Base-by-base conservation (phyloP, 1,140 invertebrate species). In the Macrotrachela quadricornifera region DNA sequence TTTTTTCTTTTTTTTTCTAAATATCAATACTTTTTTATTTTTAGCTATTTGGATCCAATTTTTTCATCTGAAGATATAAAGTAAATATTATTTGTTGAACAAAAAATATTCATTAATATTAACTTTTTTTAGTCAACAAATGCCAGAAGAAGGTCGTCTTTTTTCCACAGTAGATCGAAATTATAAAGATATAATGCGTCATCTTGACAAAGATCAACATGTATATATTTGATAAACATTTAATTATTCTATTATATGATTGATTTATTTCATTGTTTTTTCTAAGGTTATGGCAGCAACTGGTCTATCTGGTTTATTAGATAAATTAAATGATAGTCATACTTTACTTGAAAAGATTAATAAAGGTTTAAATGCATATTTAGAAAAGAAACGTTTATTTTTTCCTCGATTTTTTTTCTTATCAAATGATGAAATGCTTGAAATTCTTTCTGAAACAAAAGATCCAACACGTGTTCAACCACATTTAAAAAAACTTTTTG, bases 81-180 rank as follows among this genome's bases (percentile, higher is more conserved):
- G 60, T 30, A 30, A 30, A 4, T 30, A 30, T 8, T 30, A n/a
- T 30, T 30, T 8, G 8, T 30, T 4, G 2, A 2, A 30, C 8
- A 30, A 30, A 4, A 30, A 30, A 4, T 30, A 2, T 30, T 8
- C 8, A 30, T 30, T 30, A 2, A 30, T 30, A 30, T 30, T 30
- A 4, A 8, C 8, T 30, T 4, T 30, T 30, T 30, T 87, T 57
- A 82, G 85, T 61, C 67, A 66, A 11, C 70, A 71, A 59, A 71
- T 71, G 69, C 70, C 70, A 10, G 67, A 70, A 48, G 70, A 71
- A 59, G 67, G 69, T 11, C 63, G 66, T 17, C 67, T 70, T 58
- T 71, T 71, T 61, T 64, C 61, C 55, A 64, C 64, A 47, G 70
- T 71, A 0, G 70, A 71, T 59, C 58, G 64, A 30, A 68, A 67